Evolutionary conservation across 2,888 invertebrate genomes (phyloP), one percentile per base, ranked within the genome.

Genomic region (Oligia strigilis): DNA sequence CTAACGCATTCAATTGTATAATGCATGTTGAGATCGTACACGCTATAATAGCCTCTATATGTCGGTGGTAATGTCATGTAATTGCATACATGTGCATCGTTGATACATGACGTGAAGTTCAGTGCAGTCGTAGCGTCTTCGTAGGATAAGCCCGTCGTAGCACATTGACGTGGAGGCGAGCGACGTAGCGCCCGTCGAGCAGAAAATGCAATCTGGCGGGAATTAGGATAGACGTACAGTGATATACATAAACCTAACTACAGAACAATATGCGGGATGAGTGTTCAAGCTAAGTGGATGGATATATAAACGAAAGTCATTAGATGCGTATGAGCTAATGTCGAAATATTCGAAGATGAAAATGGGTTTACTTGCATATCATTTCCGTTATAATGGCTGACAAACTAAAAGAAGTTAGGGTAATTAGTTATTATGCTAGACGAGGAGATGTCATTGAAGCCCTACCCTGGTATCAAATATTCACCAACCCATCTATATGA

Each of bases 191-290:
- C 83, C 79, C 87, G 83, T 76, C 79, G 82, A 89, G 89, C 90
- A 89, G 90, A 87, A 92, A 92, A 92, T 91, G 89, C 91, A 92
- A 92, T 91, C 89, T 88, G 88, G 74, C 80, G 72, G 85, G 88
- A 89, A 90, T 90, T 88, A 88, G 82, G 84, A 80, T 80, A 81
- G 78, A 83, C 78, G 80, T 77, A 76, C 43, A 72, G 80, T 62
- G 52, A 77, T 81, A 80, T 81, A 83, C 83, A 72, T 19, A 43
- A 46, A 75, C 29, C 46, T 69, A 76, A 62, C 75, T 80, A 80
- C 60, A 71, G n/a, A 66, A 77, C 75, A 67, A 84, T 84, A 73
- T 66, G 55, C 36, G 36, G 64, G 75, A 80, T 72, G 62, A 80
- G 64, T 79, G 74, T 65, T 77, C 58, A 1, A 40, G 64, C 72